These are phyloP conservation scores for Lontra canadensis DNA, from an alignment of 2,113 vertebrate genomes.

Conservation along the genomic window DNA sequence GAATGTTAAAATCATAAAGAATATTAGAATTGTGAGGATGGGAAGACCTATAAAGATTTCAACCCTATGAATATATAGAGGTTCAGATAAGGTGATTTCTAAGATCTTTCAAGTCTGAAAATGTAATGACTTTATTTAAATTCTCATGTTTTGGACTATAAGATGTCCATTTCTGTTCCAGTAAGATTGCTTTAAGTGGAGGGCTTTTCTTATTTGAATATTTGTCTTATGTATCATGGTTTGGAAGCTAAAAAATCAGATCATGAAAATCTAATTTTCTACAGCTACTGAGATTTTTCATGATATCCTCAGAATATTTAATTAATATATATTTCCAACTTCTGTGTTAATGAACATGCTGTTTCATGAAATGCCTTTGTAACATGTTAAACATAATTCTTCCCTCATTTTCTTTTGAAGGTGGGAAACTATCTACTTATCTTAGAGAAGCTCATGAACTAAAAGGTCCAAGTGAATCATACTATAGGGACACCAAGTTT, in stretches of 20 bases:
- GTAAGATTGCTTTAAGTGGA: slow-evolving; percentile 30
- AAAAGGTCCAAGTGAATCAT: background rate
- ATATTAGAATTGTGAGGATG: background rate
- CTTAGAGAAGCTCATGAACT: background rate
- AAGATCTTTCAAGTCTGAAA: slow-evolving; percentile 24
- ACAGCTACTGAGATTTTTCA: background rate
- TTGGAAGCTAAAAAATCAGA: slow-evolving; percentile 45
- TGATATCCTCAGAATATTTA: slow-evolving; percentile 23
- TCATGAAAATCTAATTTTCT: slow-evolving; percentile 59
- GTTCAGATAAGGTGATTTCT: slow-evolving; percentile 18
- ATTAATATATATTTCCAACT: slow-evolving; percentile 17
- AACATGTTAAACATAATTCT: slow-evolving; percentile 31
- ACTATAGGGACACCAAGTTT: background rate
- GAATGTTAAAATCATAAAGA: slow-evolving; percentile 4
- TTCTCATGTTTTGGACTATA: slow-evolving; percentile 26
- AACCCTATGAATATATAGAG: background rate
- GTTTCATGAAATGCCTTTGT: slow-evolving; percentile 29
- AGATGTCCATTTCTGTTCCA: slow-evolving; percentile 35
- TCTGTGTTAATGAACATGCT: background rate
- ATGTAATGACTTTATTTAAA: slow-evolving; percentile 16
- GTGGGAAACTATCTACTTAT: background rate
- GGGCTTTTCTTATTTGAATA: slow-evolving; percentile 33
- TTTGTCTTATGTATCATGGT: background rate
- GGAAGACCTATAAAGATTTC: background rate
- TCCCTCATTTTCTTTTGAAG: slow-evolving; percentile 22